Evolutionary conservation across 2,113 vertebrate genomes (phyloP), one percentile per base, ranked within the genome.

Genomic region (Urocitellus parryii): DNA sequence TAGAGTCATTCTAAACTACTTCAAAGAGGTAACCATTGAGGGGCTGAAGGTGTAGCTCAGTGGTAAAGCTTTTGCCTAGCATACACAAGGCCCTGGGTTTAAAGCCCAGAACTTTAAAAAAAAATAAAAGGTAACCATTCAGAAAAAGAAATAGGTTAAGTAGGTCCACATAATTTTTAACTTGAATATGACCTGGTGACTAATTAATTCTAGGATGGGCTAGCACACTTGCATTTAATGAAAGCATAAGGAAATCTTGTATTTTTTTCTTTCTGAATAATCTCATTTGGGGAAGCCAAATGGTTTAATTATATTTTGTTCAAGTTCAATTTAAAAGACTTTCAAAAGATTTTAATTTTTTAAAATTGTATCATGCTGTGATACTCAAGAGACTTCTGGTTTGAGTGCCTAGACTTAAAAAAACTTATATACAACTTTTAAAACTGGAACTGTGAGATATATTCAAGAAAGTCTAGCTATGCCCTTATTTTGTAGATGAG

Each of bases 311-410:
- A 81, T n/a, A 90, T 51, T 92, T 85, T 76, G 13, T 68, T 93
- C 34, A 81, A 61, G 22, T 76, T 95, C 76, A 79, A 72, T 65
- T 88, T 72, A 92, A 56, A 61, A 90, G 73, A 73, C 58, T 58
- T 92, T 73, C 32, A 85, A 76, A 94, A 74, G 4, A 92, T 85
- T 65, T 96, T 78, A 92, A 92, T 83, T 88, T 91, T 63, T 83
- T 58, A 83, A 72, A 74, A 90, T 3, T 14, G 0, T 85, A n/a
- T 81, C 67, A 76, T 78, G 2, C 29, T 80, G 8, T 74, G 45
- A 65, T 68, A 76, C 22, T 39, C 68, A 73, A 65, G 22, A 68
- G 85, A 90, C 27, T 85, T 67, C 25, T 65, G 20, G 34, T 73
- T 95, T 58, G 48, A 77, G 11, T 29, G 48, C 24, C 34, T 22